Percentiles rank a stretch among this genome's conserved stretches.
phyloP scores from a whole-genome alignment of 1,140 invertebrate species.

The Brachionus rotundiformis region DNA sequence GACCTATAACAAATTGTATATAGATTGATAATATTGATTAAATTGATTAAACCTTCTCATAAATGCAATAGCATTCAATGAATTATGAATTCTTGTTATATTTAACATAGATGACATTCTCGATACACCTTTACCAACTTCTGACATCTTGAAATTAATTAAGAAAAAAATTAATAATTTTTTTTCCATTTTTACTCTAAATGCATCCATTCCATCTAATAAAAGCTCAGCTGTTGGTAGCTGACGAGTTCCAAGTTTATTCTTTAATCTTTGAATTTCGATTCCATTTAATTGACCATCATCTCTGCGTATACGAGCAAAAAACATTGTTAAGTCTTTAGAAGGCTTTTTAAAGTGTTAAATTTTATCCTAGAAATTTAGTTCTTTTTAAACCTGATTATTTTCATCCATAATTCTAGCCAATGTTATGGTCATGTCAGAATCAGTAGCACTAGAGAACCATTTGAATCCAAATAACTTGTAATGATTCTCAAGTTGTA shows the following conservation, averaged over 20 bases:
- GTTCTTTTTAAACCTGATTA: conserved; percentile 59
- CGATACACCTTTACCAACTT: conserved; percentile 67
- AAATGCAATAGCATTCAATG: conserved; percentile 62
- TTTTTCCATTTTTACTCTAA: conserved; percentile 57
- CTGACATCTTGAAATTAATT: conserved; percentile 61
- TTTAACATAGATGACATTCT: conserved; percentile 69
- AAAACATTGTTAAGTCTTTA: conserved; percentile 67
- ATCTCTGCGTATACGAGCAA: conserved; percentile 62
- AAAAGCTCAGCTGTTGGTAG: conserved; percentile 70
- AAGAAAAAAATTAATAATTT: conserved; percentile 2
- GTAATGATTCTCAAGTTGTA: conserved; percentile 62
- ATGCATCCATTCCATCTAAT: conserved; percentile 67
- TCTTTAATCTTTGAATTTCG: conserved; percentile 68
- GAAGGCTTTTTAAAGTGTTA: conserved; percentile 62
- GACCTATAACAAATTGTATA: conserved; percentile 61
- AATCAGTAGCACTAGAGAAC: conserved; percentile 70
- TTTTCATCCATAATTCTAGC: conserved; percentile 65
- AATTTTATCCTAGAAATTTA: neutral
- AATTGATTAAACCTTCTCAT: conserved; percentile 66
- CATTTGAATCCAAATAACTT: conserved; percentile 67
- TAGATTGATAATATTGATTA: neutral
- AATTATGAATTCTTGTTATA: conserved; percentile 69
- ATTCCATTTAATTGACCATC: conserved; percentile 66
- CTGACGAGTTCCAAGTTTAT: conserved; percentile 69
- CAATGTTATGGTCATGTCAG: conserved; percentile 69